A percentile compares a stretch with the other conserved stretches of the same genome.
phyloP scores from a whole-genome alignment of 2,113 vertebrate genomes.

The Nothobranchius kuhntae region DNA sequence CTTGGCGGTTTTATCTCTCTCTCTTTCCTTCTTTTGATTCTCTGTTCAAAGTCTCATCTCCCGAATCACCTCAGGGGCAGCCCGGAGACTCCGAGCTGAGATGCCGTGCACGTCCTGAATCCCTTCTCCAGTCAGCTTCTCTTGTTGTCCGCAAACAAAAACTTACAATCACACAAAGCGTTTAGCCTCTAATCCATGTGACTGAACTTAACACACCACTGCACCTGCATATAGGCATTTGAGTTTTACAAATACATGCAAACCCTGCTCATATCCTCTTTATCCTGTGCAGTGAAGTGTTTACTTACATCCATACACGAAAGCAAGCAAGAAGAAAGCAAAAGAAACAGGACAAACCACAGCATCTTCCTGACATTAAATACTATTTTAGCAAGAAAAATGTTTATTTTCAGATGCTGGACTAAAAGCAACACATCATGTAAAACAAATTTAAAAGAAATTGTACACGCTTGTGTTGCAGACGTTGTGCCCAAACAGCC shows the following conservation, averaged over 20 bases:
- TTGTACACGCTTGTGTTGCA: slow-evolving; percentile 30
- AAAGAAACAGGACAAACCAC: slow-evolving; percentile 34
- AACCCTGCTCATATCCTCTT: slow-evolving; percentile 18
- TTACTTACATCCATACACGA: too few species aligned
- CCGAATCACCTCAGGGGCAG: slow-evolving; percentile 7
- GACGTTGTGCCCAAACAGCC: slow-evolving; percentile 31
- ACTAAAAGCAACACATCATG: not conserved
- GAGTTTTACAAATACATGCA: not conserved
- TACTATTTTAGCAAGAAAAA: not conserved
- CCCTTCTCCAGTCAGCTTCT: slow-evolving; percentile 13
- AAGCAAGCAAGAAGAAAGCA: slow-evolving; percentile 23
- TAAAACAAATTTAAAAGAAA: slow-evolving; percentile 17
- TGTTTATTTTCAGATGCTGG: not conserved
- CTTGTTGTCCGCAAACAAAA: too few species aligned
- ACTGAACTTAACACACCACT: too few species aligned
- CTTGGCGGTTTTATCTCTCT: not conserved
- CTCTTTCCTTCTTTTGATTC: not conserved
- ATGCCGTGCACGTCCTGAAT: slow-evolving; percentile 9
- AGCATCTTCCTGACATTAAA: slow-evolving; percentile 24
- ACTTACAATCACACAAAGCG: too few species aligned
- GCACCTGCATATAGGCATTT: not conserved
- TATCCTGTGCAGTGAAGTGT: not conserved
- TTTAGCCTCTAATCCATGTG: too few species aligned
- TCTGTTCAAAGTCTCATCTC: slow-evolving; percentile 9
- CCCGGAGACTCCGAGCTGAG: slow-evolving; percentile 13